These are phyloP conservation scores for Drosophila varians DNA, from an alignment of 1,140 invertebrate genomes.

Conservation along the genomic window DNA sequence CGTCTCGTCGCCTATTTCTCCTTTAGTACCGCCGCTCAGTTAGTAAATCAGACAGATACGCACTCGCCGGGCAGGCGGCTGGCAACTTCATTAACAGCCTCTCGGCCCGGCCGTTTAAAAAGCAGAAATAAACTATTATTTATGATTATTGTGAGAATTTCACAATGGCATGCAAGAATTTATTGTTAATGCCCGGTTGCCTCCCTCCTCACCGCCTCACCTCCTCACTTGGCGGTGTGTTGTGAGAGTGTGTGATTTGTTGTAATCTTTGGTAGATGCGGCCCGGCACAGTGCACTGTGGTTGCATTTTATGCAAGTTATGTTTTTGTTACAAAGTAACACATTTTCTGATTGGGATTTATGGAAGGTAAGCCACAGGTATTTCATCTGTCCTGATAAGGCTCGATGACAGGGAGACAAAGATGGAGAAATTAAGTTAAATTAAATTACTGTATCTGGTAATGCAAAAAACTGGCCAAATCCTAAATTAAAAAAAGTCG, in stretches of 20 bases:
- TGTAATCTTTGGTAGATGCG: slow-evolving; percentile 21
- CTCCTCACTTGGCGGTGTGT: not conserved
- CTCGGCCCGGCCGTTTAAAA: slow-evolving; percentile 62
- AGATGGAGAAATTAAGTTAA: too few relatives aligned
- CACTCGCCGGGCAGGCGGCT: slow-evolving; percentile 18
- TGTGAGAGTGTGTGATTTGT: slow-evolving; percentile 21
- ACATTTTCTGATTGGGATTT: not conserved
- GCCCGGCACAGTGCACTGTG: too few relatives aligned
- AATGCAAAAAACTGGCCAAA: too few relatives aligned
- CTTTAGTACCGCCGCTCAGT: slow-evolving; percentile 59
- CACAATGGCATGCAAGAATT: slow-evolving; percentile 82
- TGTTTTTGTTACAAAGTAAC: not conserved
- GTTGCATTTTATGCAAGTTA: slow-evolving; percentile 6
- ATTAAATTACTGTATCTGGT: too few relatives aligned
- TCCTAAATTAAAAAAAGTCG: slow-evolving; percentile 61
- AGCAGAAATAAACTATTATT: slow-evolving; percentile 81
- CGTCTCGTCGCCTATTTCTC: slow-evolving; percentile 55
- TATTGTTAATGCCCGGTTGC: slow-evolving; percentile 71
- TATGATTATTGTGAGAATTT: slow-evolving; percentile 83
- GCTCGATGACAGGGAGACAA: not conserved
- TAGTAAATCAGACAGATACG: slow-evolving; percentile 50
- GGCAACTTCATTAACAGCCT: slow-evolving; percentile 73
- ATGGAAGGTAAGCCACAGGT: not conserved
- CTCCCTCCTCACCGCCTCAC: not conserved
- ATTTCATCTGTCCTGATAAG: not conserved